Conservation (phyloP, 2,113 vertebrate species). For the Charadrius vociferus region DNA sequence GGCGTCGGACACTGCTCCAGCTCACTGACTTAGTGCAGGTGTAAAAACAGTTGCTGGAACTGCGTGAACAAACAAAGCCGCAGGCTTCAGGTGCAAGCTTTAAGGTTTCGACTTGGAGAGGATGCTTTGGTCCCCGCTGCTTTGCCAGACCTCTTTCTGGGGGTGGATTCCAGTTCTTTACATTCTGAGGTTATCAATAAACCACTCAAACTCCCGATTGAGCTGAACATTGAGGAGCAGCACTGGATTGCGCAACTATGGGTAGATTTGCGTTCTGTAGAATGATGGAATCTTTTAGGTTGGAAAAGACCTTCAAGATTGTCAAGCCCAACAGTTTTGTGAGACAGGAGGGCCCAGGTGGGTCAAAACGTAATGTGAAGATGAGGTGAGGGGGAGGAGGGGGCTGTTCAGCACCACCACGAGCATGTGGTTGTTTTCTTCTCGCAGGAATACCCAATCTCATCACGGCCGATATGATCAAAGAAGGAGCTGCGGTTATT, state of each 20-base stretch:
- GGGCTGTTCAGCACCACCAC: rapidly evolving
- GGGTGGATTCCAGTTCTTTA: background rate
- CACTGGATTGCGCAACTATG: rapidly evolving
- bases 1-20: rapidly evolving
- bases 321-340: rapidly evolving
- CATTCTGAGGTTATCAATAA: background rate
- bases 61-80: rapidly evolving
- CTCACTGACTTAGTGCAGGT: background rate
- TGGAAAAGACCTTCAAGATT: background rate
- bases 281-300: background rate
- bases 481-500: conserved; percentile 92
- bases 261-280: background rate
- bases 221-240: background rate
- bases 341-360: background rate
- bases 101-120: no score
- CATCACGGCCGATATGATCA: conserved; percentile 97
- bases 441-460: conserved; percentile 92
- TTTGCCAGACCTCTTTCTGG: background rate
- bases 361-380: rapidly evolving
- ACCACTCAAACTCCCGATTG: background rate
- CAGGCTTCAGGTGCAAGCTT: rapidly evolving
- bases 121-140: background rate
- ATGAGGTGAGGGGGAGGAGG: no score
- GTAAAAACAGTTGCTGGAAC: background rate
- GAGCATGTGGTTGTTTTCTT: rapidly evolving